These are phyloP conservation scores for Epistrophe grossulariae DNA, from an alignment of 2,888 invertebrate species.

Conservation along the genomic window DNA sequence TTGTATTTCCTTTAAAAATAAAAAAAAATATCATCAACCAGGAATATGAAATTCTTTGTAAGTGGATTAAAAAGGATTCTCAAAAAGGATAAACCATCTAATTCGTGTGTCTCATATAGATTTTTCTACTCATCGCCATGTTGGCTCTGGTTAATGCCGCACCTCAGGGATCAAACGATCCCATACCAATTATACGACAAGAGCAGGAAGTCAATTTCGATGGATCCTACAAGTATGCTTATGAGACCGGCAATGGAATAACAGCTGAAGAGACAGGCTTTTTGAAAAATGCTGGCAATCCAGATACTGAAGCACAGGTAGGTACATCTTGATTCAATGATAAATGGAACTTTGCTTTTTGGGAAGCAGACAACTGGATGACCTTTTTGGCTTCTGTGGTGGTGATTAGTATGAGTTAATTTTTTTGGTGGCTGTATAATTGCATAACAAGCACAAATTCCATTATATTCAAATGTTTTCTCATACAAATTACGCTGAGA, in stretches of 20 bases:
- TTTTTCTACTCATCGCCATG: constrained; percentile 60
- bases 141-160: constrained; percentile 77
- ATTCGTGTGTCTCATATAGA: constrained; percentile 67
- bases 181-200: constrained; percentile 88
- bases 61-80: constrained; percentile 69
- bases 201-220: constrained; percentile 89
- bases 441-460: constrained; percentile 44
- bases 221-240: constrained; percentile 85
- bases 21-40: not conserved
- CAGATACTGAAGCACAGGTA: constrained; percentile 85
- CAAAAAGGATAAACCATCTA: constrained; percentile 50
- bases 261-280: constrained; percentile 86
- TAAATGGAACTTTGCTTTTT: constrained; percentile 20
- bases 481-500: constrained; percentile 7
- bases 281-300: constrained; percentile 85
- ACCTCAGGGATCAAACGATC: constrained; percentile 85
- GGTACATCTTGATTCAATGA: constrained; percentile 77
- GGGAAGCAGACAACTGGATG: constrained; percentile 11
- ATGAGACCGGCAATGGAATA: constrained; percentile 87
- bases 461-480: constrained; percentile 25
- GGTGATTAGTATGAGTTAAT: constrained; percentile 48
- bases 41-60: constrained; percentile 78
- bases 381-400: constrained; percentile 45
- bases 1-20: not conserved
- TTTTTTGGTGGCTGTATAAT: constrained; percentile 26